Conservation (phyloP, 1,140 invertebrate species). For the Copidosoma floridanum region DNA sequence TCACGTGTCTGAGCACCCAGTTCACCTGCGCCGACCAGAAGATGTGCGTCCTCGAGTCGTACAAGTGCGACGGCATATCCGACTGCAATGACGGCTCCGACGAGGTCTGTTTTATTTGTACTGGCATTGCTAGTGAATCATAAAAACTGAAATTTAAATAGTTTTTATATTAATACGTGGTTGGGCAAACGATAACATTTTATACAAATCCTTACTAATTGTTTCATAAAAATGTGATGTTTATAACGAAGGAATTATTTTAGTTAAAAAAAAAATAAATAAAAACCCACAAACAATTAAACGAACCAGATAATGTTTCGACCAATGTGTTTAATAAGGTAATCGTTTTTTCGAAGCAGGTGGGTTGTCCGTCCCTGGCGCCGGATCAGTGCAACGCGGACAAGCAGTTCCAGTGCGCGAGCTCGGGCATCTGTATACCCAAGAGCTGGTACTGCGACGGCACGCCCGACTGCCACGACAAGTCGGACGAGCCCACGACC, state of each 20-base stretch:
- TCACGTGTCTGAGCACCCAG: slow-evolving; percentile 87
- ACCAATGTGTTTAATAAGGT: too few relatives aligned
- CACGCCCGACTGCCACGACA: slow-evolving; percentile 87
- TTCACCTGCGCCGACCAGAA: slow-evolving; percentile 90
- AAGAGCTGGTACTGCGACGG: slow-evolving; percentile 94
- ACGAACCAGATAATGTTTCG: too few relatives aligned
- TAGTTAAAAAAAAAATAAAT: too few relatives aligned
- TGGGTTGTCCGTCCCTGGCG: slow-evolving; percentile 78
- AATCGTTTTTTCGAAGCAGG: slow-evolving; percentile 1
- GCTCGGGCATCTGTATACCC: slow-evolving; percentile 89
- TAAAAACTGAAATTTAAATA: too few relatives aligned
- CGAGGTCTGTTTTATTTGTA: slow-evolving; percentile 55
- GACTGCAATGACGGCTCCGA: slow-evolving; percentile 92
- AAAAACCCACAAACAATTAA: too few relatives aligned
- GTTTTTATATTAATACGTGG: not conserved
- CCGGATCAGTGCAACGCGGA: slow-evolving; percentile 85
- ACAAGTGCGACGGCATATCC: slow-evolving; percentile 91
- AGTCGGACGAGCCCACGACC: slow-evolving; percentile 83
- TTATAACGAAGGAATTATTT: too few relatives aligned
- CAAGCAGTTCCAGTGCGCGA: slow-evolving; percentile 85
- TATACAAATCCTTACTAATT: too few relatives aligned
- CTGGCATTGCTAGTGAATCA: too few relatives aligned
- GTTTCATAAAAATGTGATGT: too few relatives aligned
- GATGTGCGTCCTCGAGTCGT: slow-evolving; percentile 90
- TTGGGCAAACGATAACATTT: not conserved